phyloP scores from a whole-genome alignment of 1,140 invertebrate species.

The Macrocentrus cingulum region DNA sequence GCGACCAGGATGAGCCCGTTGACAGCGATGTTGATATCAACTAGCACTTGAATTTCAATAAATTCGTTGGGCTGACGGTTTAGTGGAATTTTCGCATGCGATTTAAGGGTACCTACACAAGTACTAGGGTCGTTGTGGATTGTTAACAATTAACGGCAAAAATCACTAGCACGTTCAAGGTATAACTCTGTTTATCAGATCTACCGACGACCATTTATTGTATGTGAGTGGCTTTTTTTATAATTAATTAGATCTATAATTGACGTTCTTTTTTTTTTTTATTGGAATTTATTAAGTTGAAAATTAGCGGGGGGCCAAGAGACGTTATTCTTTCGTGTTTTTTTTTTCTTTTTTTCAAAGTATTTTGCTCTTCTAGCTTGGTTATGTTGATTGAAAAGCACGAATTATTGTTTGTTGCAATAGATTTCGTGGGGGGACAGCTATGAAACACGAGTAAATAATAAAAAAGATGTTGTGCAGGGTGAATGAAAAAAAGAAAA shows the following conservation, averaged over 20 bases:
- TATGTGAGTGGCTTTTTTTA: neutral
- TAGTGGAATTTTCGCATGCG: slow-evolving; percentile 9
- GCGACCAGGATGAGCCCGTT: slow-evolving; percentile 54
- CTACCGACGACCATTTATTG: no score
- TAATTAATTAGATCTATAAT: neutral
- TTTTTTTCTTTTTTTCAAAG: neutral
- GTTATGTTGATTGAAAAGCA: neutral
- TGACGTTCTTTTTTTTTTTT: neutral
- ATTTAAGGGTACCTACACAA: slow-evolving; percentile 21
- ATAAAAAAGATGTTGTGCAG: slow-evolving; percentile 30
- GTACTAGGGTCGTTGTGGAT: slow-evolving; percentile 30
- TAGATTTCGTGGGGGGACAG: neutral
- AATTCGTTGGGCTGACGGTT: slow-evolving; percentile 6
- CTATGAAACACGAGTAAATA: slow-evolving; percentile 10
- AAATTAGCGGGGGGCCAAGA: no score
- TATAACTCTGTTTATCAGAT: no score
- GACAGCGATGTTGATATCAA: slow-evolving; percentile 59
- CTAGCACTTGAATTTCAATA: no score
- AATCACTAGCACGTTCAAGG: no score
- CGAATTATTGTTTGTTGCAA: neutral
- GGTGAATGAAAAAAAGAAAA: no score
- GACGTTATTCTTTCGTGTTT: no score
- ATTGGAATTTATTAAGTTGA: neutral
- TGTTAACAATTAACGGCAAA: slow-evolving; percentile 4
- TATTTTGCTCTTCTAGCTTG: neutral